phyloP scores from a whole-genome alignment of 2,113 vertebrate genomes.

The Lucifuga dentata region DNA sequence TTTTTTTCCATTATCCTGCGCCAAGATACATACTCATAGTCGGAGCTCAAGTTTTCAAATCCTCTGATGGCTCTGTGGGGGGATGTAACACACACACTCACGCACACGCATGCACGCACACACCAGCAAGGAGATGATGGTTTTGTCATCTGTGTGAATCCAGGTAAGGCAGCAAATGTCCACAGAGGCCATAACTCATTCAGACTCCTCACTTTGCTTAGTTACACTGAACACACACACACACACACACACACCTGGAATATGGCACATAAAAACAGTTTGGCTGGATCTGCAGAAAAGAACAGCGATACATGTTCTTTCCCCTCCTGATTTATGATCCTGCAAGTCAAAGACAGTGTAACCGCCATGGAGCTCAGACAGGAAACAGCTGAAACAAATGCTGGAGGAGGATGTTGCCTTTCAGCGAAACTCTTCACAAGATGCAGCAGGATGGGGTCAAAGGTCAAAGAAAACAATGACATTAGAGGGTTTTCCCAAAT shows the following conservation, averaged over 20 bases:
- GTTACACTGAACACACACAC: constrained; percentile 6
- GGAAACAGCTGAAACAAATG: no score
- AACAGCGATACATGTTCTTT: constrained; percentile 13
- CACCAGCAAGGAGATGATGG: constrained; percentile 40
- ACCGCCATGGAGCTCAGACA: no score
- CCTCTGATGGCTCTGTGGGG: constrained; percentile 23
- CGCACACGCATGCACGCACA: constrained; percentile 1
- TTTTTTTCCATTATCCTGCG: constrained; percentile 61
- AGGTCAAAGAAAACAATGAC: no score
- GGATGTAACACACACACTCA: constrained; percentile 1
- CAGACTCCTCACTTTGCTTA: constrained; percentile 18
- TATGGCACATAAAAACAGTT: constrained; percentile 5
- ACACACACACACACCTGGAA: background rate
- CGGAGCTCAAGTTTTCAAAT: constrained; percentile 43
- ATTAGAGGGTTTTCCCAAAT: no score
- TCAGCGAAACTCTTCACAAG: no score
- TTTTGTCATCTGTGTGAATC: constrained; percentile 67
- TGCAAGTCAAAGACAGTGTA: constrained; percentile 24
- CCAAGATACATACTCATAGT: constrained; percentile 69
- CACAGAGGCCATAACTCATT: constrained; percentile 56
- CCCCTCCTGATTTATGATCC: constrained; percentile 12
- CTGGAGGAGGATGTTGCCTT: no score
- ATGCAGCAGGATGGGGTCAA: no score
- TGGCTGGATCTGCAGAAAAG: constrained; percentile 1
- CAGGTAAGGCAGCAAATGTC: constrained; percentile 48